phyloP scores from a whole-genome alignment of 2,797 vertebrate genomes.

The Tachyglossus aculeatus region DNA sequence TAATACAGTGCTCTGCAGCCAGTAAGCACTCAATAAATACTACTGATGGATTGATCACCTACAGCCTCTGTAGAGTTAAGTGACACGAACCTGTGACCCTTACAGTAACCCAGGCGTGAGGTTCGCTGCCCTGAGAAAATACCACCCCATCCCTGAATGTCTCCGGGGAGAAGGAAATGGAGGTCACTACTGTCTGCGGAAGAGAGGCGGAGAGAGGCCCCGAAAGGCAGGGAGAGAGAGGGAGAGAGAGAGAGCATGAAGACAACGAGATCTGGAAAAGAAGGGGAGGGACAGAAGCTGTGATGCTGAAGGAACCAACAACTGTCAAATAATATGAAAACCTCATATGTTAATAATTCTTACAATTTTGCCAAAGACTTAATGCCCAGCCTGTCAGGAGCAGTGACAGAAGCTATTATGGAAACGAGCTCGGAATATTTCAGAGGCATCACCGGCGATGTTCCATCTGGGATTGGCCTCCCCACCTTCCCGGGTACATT shows the following conservation, averaged over 20 bases:
- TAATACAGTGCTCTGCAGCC: too few relatives aligned
- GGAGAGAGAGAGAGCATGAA: not conserved
- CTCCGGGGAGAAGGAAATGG: not conserved
- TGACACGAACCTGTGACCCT: too few relatives aligned
- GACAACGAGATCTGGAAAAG: not conserved
- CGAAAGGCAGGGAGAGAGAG: not conserved
- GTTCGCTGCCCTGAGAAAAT: not conserved
- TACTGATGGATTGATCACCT: too few relatives aligned
- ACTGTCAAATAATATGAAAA: conserved; percentile 66
- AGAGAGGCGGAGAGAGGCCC: not conserved
- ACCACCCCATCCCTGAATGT: not conserved
- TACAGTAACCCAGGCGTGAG: not conserved
- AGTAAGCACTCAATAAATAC: too few relatives aligned
- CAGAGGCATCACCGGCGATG: not conserved
- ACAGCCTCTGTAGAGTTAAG: too few relatives aligned
- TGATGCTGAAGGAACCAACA: conserved; percentile 49
- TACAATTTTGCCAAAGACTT: conserved; percentile 69
- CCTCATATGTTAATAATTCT: conserved; percentile 66
- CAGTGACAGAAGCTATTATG: conserved; percentile 66
- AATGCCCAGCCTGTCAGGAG: conserved; percentile 65
- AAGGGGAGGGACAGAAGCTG: not conserved
- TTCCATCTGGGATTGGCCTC: not conserved
- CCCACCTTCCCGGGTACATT: not conserved
- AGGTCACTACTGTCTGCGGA: not conserved
- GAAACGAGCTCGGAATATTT: conserved; percentile 61